Evolutionary conservation across 92 coral and sea anemone genomes (phyloP), one percentile per base, ranked within the genome.

Genomic region (Plumapathes pennacea): DNA sequence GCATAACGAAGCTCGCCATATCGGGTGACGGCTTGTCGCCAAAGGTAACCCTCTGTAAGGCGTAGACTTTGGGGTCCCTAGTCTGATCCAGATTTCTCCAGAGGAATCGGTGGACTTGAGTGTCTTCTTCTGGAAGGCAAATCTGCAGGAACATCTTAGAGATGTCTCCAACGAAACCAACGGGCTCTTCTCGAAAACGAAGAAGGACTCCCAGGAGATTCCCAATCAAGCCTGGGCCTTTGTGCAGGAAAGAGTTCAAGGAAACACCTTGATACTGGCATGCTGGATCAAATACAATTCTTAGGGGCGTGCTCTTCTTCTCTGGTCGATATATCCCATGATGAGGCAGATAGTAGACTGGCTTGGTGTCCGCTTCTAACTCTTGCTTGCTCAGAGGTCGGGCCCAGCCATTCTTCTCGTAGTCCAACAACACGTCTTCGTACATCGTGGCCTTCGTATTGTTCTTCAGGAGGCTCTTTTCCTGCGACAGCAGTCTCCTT

Each of bases 1-100:
- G 43, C 69, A 77, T 43, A 34, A 69, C 65, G 52, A 53, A 39
- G 31, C 61, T 55, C 25, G 75, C 67, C 75, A 67, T 67, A 32
- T 67, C 75, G 1, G 76, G 68, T 8, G 76, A 69, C 1, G 73
- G 80, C 31, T 72, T 72, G 44, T 36, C 63, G 30, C 80, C 78
- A 33, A 71, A 71, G 6, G 71, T 47, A 21, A 60, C 60, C 24
- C 69, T 27, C 23, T 51, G 65, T 14, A 54, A 54, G 21, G 62
- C 65, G 63, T 67, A 54, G 1, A 58, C 42, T 6, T 66, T 40
- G 7, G 76, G 69, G 10, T 43, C 57, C 36, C 34, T 27, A 4
- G 76, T 2, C 1, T 60, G 43, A 21, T 73, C 74, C 24, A 73
- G 46, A 49, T 63, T 61, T 46, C 57, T 27, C 73, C 81, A 63